Percentiles rank a stretch among this genome's conserved stretches.
These are phyloP conservation scores for Hestina assimilis DNA, from an alignment of 1,140 invertebrate species.

Conservation along the genomic window DNA sequence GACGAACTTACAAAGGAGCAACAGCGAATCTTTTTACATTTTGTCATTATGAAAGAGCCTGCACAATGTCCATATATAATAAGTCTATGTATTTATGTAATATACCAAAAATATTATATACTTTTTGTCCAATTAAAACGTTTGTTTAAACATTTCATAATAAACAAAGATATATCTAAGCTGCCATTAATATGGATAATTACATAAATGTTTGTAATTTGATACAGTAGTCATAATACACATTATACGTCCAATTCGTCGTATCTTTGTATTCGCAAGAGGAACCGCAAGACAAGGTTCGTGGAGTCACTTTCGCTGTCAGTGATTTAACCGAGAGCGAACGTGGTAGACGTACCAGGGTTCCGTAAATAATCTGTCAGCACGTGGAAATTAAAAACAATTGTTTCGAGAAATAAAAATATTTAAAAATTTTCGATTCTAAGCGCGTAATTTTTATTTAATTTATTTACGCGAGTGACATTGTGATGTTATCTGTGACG, in stretches of 20 bases:
- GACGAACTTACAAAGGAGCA: no score
- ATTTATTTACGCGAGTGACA: slow-evolving; percentile 4
- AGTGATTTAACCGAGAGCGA: slow-evolving; percentile 46
- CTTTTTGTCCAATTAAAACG: no score
- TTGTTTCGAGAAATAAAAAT: no score
- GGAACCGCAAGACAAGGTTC: slow-evolving; percentile 46
- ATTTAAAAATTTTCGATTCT: background rate
- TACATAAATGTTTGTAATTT: slow-evolving; percentile 24
- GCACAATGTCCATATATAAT: no score
- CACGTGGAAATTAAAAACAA: slow-evolving; percentile 13
- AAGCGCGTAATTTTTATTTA: background rate
- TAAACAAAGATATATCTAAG: no score
- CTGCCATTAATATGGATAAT: background rate
- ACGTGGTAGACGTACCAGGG: slow-evolving; percentile 55
- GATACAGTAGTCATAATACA: slow-evolving; percentile 5
- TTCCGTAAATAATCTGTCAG: background rate
- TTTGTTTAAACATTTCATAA: no score
- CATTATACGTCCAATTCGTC: slow-evolving; percentile 8
- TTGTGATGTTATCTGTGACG: slow-evolving; percentile 14
- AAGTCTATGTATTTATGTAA: no score
- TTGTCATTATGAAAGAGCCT: no score
- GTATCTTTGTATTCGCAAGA: slow-evolving; percentile 41
- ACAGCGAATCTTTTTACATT: no score
- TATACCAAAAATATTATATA: no score
- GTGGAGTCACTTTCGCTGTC: slow-evolving; percentile 44